Evolutionary conservation across 1,140 invertebrate genomes (phyloP).

Genomic region (Lutraria rhynchaena): DNA sequence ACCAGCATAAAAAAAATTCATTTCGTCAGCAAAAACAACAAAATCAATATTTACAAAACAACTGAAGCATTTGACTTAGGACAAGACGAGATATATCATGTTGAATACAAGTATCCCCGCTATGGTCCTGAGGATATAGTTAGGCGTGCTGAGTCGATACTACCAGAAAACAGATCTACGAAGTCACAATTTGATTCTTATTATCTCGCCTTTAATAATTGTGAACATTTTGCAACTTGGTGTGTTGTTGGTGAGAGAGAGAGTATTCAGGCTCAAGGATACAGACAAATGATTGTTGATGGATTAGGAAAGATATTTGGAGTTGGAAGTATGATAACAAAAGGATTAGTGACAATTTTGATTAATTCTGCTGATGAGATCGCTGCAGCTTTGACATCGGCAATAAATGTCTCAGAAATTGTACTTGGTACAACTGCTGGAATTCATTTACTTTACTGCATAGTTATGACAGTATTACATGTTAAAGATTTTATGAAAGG

Average conservation of each 20-base stretch:
- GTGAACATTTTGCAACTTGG: conserved; percentile 14
- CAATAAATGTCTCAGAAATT: background rate
- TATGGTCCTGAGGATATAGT: background rate
- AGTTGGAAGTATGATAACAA: background rate
- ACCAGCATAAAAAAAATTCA: no score
- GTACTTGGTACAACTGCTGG: no score
- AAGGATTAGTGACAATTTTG: no score
- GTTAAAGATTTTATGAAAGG: no score
- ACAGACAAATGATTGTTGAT: background rate
- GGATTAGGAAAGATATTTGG: background rate
- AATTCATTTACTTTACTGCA: no score
- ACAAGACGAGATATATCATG: background rate
- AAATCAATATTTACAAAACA: background rate
- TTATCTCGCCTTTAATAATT: background rate
- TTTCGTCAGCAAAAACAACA: background rate
- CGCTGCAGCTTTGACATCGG: no score
- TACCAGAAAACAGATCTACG: background rate
- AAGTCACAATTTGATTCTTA: background rate
- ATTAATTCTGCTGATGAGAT: no score
- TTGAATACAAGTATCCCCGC: background rate
- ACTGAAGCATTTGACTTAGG: background rate
- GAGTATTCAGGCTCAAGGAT: background rate
- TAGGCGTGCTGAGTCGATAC: background rate
- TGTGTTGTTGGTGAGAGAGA: background rate
- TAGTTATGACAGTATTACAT: no score